A percentile compares a stretch with the other conserved stretches of the same genome.
Evolutionary conservation across 2,888 invertebrate species (phyloP).

Genomic region (Apodemia zela): DNA sequence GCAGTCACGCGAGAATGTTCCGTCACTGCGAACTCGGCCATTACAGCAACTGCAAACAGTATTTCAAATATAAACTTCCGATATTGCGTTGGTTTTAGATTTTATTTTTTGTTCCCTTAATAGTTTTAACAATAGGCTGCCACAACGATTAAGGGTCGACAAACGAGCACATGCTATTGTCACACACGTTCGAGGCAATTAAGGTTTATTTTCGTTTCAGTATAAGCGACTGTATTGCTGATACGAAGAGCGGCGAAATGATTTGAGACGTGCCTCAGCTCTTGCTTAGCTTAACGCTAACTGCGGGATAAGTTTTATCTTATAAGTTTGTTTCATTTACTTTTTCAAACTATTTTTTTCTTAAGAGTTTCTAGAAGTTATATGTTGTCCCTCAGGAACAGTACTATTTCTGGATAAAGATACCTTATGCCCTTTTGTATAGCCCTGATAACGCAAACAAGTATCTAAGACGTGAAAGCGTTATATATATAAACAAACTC

Average conservation of each 20-base stretch:
- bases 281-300: too few species aligned
- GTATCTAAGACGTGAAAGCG: too few species aligned
- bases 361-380: neutral
- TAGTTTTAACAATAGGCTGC: constrained; percentile 9
- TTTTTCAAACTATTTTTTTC: neutral
- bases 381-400: neutral
- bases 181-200: neutral
- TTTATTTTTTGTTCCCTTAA: constrained; percentile 7
- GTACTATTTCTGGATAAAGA: neutral
- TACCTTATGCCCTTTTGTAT: too few species aligned
- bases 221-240: too few species aligned
- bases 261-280: too few species aligned
- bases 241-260: too few species aligned
- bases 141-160: neutral
- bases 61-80: constrained; percentile 6
- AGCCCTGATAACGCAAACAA: too few species aligned
- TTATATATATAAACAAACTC: too few species aligned
- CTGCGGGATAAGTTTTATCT: too few species aligned
- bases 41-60: constrained; percentile 5
- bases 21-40: constrained; percentile 4
- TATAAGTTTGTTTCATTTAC: too few species aligned
- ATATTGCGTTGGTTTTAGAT: constrained; percentile 12
- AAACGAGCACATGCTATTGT: neutral
- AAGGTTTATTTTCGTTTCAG: neutral
- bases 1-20: constrained; percentile 1